phyloP scores from a whole-genome alignment of 1,140 invertebrate species.

The Drosophila kurseongensis region DNA sequence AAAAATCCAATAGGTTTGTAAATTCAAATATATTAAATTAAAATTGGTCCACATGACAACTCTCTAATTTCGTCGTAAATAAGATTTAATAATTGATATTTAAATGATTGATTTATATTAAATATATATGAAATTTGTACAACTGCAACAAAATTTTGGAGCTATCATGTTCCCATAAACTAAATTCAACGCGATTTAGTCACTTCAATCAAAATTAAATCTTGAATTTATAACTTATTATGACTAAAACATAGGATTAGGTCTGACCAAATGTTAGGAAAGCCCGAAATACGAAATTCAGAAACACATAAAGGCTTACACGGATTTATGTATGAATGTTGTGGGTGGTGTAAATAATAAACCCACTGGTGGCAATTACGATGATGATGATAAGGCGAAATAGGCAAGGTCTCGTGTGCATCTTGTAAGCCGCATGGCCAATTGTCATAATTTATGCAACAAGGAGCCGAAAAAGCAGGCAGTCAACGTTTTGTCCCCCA shows the following conservation, averaged over 20 bases:
- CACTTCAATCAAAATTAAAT: neutral
- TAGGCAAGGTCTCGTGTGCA: constrained; percentile 48
- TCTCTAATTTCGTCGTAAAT: too few relatives aligned
- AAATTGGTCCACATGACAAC: too few relatives aligned
- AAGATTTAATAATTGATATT: too few relatives aligned
- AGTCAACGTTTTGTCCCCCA: constrained; percentile 60
- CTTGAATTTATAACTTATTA: constrained; percentile 2
- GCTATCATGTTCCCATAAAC: neutral
- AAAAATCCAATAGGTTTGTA: too few relatives aligned
- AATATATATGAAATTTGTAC: neutral
- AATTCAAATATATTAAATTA: too few relatives aligned
- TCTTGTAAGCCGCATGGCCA: constrained; percentile 33
- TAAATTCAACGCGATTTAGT: neutral
- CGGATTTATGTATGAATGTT: constrained; percentile 21
- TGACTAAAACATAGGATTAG: constrained; percentile 1
- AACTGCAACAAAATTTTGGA: neutral
- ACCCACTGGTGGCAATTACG: constrained; percentile 36
- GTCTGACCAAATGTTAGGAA: neutral
- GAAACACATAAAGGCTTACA: constrained; percentile 5
- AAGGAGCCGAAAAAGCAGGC: constrained; percentile 44
- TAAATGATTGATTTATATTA: too few relatives aligned
- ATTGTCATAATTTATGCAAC: constrained; percentile 74
- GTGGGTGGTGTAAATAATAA: constrained; percentile 32
- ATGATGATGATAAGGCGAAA: constrained; percentile 41
- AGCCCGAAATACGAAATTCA: constrained; percentile 10